Percentiles rank a stretch among this genome's conserved stretches.
Conservation (phyloP, 2,113 vertebrate species). For the Phyllostomus discolor region DNA sequence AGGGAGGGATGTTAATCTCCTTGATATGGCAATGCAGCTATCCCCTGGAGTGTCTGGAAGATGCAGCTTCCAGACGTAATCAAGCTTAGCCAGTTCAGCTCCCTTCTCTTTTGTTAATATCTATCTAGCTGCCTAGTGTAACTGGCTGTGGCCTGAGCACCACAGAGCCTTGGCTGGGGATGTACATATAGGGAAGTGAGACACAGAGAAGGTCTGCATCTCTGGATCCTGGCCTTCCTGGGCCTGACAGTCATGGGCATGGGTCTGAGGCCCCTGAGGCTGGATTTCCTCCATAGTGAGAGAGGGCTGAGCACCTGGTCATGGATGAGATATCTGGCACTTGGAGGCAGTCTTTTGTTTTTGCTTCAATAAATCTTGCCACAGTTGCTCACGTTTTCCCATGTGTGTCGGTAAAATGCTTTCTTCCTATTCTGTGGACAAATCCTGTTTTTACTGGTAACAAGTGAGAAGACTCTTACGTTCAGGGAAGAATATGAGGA, state of each 20-base stretch:
- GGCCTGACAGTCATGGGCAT: background rate
- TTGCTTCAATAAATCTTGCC: background rate
- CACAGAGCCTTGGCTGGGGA: too few species aligned
- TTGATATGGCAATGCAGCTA: background rate
- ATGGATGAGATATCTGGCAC: too few species aligned
- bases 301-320: background rate
- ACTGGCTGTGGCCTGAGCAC: too few species aligned
- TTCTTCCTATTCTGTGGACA: background rate
- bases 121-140: too few species aligned
- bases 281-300: background rate
- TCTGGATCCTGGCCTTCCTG: background rate
- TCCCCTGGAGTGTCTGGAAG: too few species aligned
- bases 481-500: background rate
- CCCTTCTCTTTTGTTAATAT: too few species aligned
- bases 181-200: background rate
- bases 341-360: too few species aligned
- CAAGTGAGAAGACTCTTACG: background rate
- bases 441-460: background rate
- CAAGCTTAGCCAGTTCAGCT: too few species aligned
- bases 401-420: too few species aligned
- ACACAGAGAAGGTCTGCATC: background rate
- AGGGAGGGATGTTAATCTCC: background rate
- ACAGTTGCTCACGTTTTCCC: background rate
- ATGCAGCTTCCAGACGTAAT: too few species aligned
- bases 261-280: background rate